A percentile compares a stretch with the other conserved stretches of the same genome.
phyloP scores from a whole-genome alignment of 2,888 invertebrate species.

The Epinotia bilunana region DNA sequence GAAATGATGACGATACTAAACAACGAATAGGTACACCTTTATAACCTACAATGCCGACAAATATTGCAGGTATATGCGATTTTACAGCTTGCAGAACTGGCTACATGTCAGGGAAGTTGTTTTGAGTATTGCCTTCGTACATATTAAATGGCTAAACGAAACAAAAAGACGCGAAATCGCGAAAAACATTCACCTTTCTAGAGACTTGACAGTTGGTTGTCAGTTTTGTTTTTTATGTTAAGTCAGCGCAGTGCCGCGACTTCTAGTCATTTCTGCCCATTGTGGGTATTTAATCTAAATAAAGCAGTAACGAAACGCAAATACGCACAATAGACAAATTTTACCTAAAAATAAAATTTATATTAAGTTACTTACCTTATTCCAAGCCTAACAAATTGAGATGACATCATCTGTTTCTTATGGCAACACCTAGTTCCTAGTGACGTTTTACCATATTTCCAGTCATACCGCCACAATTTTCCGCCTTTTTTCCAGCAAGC shows the following conservation, averaged over 20 bases:
- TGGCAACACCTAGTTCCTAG: too few relatives aligned
- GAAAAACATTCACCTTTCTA: conserved; percentile 45
- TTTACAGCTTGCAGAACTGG: conserved; percentile 27
- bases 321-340: too few relatives aligned
- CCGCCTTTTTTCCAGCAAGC: too few relatives aligned
- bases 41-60: conserved; percentile 74
- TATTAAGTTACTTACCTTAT: too few relatives aligned
- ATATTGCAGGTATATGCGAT: conserved; percentile 18
- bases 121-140: conserved; percentile 25
- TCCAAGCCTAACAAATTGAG: too few relatives aligned
- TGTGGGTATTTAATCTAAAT: background rate
- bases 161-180: conserved; percentile 41
- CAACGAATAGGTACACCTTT: conserved; percentile 53
- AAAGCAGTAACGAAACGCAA: conserved; percentile 37
- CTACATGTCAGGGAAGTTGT: conserved; percentile 31
- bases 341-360: too few relatives aligned
- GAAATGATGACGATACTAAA: conserved; percentile 66
- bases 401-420: too few relatives aligned
- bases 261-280: conserved; percentile 16
- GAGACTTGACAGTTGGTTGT: conserved; percentile 40
- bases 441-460: too few relatives aligned
- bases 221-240: conserved; percentile 37
- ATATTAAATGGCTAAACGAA: conserved; percentile 22
- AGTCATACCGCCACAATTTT: too few relatives aligned
- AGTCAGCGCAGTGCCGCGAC: conserved; percentile 25